Base-by-base conservation (phyloP, 2,113 vertebrate genomes). In the Sander lucioperca region DNA sequence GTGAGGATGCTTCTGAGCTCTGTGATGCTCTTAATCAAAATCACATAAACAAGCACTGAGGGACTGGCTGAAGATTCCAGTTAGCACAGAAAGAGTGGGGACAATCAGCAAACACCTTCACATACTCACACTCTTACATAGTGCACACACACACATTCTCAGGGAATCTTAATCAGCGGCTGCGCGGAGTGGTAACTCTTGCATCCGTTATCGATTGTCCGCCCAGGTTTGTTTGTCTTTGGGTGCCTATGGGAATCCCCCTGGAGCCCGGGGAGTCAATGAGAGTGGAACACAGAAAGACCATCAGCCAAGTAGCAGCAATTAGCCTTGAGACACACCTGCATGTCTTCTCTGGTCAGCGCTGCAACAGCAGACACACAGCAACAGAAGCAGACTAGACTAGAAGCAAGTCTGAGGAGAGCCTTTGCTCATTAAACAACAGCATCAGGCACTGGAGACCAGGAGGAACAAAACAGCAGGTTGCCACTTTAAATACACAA, bases 171-270 rank as follows among this genome's bases (percentile, higher is more conserved):
- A 93, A 94, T 93, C 91, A 93, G 89, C 72, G 66, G 67, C 87
- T 70, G 83, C 57, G 77, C 87, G 69, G 77, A 91, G 86, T 45
- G 59, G 83, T 88, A 92, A 89, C 80, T 81, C 91, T 86, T 90
- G 86, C 90, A 91, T 94, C 92, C 90, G 82, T 61, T 91, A 94
- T 94, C 69, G 94, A 94, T 94, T 77, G 85, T 78, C 90, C 88
- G 86, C 86, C 88, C 84, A 82, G 89, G 89, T 94, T 91, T 93
- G 94, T 94, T 94, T 94, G 93, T 94, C 92, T 94, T 91, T 88
- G 71, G 88, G 89, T 85, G 86, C 91, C 87, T 86, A 59, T 82
- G 87, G 86, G 90, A 90, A 88, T 89, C 82, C 78, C 88, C 75
- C 83, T 47, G 85, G 87, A 88, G 90, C 85, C 86, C 80, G 16